Conservation (phyloP, 2,888 invertebrate genomes). For the Hirtodrosophila trivittata region DNA sequence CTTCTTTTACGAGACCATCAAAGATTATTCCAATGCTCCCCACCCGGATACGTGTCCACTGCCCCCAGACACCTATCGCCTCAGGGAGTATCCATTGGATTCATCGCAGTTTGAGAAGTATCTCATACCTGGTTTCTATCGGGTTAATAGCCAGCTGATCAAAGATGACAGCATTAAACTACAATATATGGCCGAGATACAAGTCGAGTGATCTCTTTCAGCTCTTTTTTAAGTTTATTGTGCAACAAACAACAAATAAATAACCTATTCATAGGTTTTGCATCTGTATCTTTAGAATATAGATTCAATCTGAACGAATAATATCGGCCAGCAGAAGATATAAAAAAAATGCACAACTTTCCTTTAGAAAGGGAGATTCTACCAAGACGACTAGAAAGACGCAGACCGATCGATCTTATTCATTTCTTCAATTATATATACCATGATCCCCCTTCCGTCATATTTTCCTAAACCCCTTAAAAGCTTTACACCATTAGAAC, state of each 20-base stretch:
- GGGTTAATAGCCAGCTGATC: slow-evolving; percentile 33
- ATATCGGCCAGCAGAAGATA: too few species aligned
- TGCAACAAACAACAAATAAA: slow-evolving; percentile 5
- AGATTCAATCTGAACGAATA: too few species aligned
- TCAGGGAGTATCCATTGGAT: slow-evolving; percentile 72
- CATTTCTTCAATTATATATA: too few species aligned
- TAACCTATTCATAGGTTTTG: too few species aligned
- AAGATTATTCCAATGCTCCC: slow-evolving; percentile 76
- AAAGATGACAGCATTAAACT: slow-evolving; percentile 49
- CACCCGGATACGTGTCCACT: slow-evolving; percentile 74
- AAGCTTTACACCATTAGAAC: too few species aligned
- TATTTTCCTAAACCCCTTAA: too few species aligned
- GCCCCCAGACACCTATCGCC: slow-evolving; percentile 49
- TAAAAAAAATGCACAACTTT: too few species aligned
- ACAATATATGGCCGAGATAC: slow-evolving; percentile 49
- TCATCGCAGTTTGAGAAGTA: slow-evolving; percentile 44
- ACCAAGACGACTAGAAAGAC: too few species aligned
- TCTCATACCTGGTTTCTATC: slow-evolving; percentile 63
- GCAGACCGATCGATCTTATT: too few species aligned
- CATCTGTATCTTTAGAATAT: too few species aligned
- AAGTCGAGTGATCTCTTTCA: slow-evolving; percentile 28
- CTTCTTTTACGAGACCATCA: slow-evolving; percentile 70
- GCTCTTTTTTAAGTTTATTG: slow-evolving; percentile 40
- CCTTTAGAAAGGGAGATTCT: too few species aligned
- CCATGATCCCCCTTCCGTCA: too few species aligned